These are phyloP conservation scores for Apostichopus japonicus DNA, from an alignment of 35 echinoderm and acorn worm species.

Conservation along the genomic window DNA sequence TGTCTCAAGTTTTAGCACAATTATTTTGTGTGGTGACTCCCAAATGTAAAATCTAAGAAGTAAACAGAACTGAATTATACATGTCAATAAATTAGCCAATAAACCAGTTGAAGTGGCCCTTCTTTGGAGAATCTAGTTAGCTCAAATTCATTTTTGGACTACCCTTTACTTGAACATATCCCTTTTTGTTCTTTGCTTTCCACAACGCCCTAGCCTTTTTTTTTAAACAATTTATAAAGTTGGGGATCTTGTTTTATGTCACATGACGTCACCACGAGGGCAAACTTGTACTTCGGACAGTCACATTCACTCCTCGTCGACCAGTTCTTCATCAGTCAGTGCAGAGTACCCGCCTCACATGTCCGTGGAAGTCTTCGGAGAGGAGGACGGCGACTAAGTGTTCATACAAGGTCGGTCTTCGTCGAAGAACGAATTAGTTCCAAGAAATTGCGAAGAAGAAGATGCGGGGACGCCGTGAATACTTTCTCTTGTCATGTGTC, in stretches of 20 bases:
- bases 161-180: no score
- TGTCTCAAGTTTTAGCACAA: no score
- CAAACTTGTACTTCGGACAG: constrained; percentile 72
- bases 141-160: no score
- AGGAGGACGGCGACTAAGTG: constrained; percentile 82
- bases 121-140: no score
- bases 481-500: no score
- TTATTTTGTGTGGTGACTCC: no score
- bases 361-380: constrained; percentile 72
- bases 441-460: constrained; percentile 24
- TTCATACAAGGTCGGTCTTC: constrained; percentile 68
- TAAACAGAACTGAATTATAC: no score
- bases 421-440: constrained; percentile 64
- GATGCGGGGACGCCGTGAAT: neutral
- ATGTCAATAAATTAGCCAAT: no score
- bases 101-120: no score
- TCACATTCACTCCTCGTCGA: constrained; percentile 74
- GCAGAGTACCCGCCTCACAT: constrained; percentile 53
- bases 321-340: constrained; percentile 59
- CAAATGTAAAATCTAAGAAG: no score
- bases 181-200: no score
- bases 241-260: constrained; percentile 77
- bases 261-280: constrained; percentile 74
- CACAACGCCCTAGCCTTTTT: no score
- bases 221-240: constrained; percentile 59